These are phyloP conservation scores for Hafferia zeledoni DNA, from an alignment of 2,797 vertebrate species.

Conservation along the genomic window DNA sequence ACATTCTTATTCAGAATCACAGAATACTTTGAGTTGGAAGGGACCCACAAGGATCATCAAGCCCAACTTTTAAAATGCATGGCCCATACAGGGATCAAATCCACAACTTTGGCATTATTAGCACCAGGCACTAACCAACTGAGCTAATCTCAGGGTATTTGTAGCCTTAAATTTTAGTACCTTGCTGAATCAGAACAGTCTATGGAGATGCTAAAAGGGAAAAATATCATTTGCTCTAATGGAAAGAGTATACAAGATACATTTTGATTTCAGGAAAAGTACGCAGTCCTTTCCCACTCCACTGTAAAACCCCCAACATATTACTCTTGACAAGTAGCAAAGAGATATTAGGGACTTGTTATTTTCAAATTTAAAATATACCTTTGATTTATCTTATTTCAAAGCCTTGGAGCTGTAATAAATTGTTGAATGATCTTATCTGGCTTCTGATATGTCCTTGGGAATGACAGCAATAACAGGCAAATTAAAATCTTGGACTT, in stretches of 20 bases:
- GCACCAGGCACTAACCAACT: not conserved
- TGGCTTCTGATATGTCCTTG: not conserved
- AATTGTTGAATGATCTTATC: slow-evolving; percentile 22
- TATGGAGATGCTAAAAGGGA: not conserved
- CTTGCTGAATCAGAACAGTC: not conserved
- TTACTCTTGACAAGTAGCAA: not conserved
- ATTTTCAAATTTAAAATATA: slow-evolving; percentile 16
- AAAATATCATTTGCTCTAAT: not conserved
- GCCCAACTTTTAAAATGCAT: not conserved
- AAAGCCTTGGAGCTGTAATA: slow-evolving; percentile 1
- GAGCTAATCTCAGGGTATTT: not conserved
- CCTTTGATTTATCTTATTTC: slow-evolving; percentile 11
- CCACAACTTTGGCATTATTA: not conserved
- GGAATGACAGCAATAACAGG: not conserved
- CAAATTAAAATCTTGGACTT: not conserved
- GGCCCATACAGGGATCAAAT: not conserved
- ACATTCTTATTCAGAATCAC: not conserved
- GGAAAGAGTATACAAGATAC: not conserved
- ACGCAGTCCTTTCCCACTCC: not conserved
- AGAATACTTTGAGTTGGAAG: not conserved
- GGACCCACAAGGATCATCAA: not conserved
- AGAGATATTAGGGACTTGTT: not conserved
- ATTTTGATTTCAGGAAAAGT: not conserved
- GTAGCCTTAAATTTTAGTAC: not conserved
- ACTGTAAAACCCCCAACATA: not conserved